Percentiles rank a stretch among this genome's conserved stretches.
phyloP scores from a whole-genome alignment of 1,140 invertebrate genomes.

The Tetraneura akinire region DNA sequence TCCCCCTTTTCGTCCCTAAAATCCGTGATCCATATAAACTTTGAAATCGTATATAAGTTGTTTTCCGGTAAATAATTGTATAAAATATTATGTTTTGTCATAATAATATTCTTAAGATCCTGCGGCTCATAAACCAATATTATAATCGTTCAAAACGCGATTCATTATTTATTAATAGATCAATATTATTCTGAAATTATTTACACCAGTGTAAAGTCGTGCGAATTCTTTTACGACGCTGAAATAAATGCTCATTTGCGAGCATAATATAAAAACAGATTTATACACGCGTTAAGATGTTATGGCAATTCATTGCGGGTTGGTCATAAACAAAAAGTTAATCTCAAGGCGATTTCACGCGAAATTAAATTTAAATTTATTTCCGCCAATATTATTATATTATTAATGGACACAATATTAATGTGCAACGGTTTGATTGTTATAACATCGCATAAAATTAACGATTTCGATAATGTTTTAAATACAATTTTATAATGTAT shows the following conservation, averaged over 20 bases:
- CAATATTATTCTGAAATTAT: not conserved
- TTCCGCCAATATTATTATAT: constrained; percentile 1
- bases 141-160: not conserved
- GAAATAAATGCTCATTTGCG: too few species aligned
- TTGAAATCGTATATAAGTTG: not conserved
- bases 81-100: not conserved
- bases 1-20: not conserved
- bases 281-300: not conserved
- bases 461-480: not conserved
- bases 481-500: too few species aligned
- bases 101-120: not conserved
- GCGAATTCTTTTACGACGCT: not conserved
- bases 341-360: not conserved
- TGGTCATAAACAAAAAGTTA: not conserved
- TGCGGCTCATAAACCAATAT: constrained; percentile 7
- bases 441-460: not conserved
- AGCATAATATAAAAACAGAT: too few species aligned
- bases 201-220: too few species aligned
- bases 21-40: not conserved
- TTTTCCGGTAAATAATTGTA: constrained; percentile 6
- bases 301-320: not conserved
- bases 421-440: not conserved
- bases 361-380: not conserved
- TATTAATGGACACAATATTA: not conserved
- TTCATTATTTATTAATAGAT: not conserved